Percentiles rank a stretch among this genome's conserved stretches.
Evolutionary conservation across 2,113 vertebrate genomes (phyloP).

Genomic region (Dicentrarchus labrax): DNA sequence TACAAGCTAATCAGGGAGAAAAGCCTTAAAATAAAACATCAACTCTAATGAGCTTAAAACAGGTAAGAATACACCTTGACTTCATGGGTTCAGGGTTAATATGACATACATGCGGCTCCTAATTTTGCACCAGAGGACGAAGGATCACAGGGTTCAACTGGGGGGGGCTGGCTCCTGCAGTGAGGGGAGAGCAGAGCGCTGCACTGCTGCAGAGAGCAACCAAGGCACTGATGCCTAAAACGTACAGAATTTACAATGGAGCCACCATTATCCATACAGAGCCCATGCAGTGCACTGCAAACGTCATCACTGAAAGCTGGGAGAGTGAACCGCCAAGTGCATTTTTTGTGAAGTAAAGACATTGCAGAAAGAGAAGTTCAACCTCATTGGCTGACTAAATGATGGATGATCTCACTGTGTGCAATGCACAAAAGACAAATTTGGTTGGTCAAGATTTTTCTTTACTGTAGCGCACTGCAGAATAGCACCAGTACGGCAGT

Average conservation of each 20-base stretch:
- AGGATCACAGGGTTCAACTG: conserved; percentile 49
- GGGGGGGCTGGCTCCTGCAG: conserved; percentile 64
- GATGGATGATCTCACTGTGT: conserved; percentile 75
- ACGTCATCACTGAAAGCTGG: conserved; percentile 31
- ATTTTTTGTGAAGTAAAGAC: conserved; percentile 50
- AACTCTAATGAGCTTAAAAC: conserved; percentile 6
- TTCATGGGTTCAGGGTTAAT: conserved; percentile 33
- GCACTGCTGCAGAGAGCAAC: conserved; percentile 77
- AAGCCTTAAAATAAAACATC: conserved; percentile 27
- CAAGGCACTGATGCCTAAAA: conserved; percentile 58
- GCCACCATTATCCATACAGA: conserved; percentile 40
- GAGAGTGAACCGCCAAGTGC: conserved; percentile 15
- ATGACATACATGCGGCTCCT: conserved; percentile 20
- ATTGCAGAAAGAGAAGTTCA: conserved; percentile 63
- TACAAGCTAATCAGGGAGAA: conserved; percentile 12
- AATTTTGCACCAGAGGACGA: conserved; percentile 35
- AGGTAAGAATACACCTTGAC: conserved; percentile 26
- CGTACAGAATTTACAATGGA: conserved; percentile 41
- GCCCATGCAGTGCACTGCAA: conserved; percentile 36
- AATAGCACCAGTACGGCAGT: conserved; percentile 63
- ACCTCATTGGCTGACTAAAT: conserved; percentile 69
- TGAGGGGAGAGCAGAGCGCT: conserved; percentile 58
- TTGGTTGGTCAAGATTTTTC: conserved; percentile 72
- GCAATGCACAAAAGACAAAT: conserved; percentile 68
- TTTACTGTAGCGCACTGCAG: conserved; percentile 78